Conservation (phyloP, 2,797 vertebrate species). For the Euthynnus affinis region DNA sequence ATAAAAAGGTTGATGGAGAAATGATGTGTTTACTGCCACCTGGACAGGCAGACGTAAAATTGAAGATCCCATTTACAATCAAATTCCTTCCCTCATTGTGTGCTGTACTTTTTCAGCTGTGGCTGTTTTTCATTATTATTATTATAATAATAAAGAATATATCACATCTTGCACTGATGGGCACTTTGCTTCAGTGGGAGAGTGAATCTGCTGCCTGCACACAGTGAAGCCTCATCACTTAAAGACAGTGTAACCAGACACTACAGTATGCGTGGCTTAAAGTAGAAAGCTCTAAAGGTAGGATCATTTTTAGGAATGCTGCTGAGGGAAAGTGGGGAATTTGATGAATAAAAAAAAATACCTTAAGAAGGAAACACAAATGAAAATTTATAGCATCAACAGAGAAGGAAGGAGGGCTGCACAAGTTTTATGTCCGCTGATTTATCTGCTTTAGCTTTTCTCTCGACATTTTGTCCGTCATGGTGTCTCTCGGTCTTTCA, state of each 20-base stretch:
- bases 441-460: not conserved
- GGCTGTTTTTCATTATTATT: conserved; percentile 21
- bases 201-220: conserved; percentile 29
- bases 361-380: not conserved
- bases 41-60: not conserved
- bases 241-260: conserved; percentile 36
- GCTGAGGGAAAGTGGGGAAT: conserved; percentile 3
- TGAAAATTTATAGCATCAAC: not conserved
- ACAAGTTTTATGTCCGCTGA: not conserved
- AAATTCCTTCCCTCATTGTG: conserved; percentile 38
- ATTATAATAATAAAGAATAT: conserved; percentile 29
- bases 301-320: conserved; percentile 48
- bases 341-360: conserved; percentile 11
- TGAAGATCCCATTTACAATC: conserved; percentile 17
- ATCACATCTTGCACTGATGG: conserved; percentile 19
- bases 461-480: conserved; percentile 4
- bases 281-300: conserved; percentile 26
- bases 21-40: conserved; percentile 4
- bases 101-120: conserved; percentile 29
- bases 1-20: conserved; percentile 12
- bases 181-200: conserved; percentile 33
- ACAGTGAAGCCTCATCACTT: conserved; percentile 7
- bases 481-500: not conserved
- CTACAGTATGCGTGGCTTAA: conserved; percentile 30
- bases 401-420: not conserved